Evolutionary conservation across 1,140 invertebrate genomes (phyloP).

Genomic region (Brachionus paranguensis): DNA sequence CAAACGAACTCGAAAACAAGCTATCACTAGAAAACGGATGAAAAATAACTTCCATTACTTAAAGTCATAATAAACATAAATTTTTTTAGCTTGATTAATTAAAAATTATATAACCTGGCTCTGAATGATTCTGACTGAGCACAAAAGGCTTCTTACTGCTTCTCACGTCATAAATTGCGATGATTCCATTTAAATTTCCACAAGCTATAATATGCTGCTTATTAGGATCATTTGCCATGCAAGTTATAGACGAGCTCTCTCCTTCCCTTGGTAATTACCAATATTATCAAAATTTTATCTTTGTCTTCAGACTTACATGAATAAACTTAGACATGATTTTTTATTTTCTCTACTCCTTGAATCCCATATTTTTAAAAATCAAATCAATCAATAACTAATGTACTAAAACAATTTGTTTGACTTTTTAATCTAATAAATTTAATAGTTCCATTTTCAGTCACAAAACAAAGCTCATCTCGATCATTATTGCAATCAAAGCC

Average conservation of each 20-base stretch:
- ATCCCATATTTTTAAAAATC: not conserved
- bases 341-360: conserved; percentile 5
- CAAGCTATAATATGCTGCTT: conserved; percentile 1
- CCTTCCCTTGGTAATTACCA: not conserved
- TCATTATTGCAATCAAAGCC: conserved; percentile 16
- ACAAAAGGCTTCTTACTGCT: not conserved
- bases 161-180: conserved; percentile 20
- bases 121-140: not conserved
- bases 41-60: not conserved
- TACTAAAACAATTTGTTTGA: not conserved
- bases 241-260: not conserved
- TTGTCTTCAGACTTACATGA: not conserved
- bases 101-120: not conserved
- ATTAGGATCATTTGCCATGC: conserved; percentile 14
- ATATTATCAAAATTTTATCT: not conserved
- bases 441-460: conserved; percentile 12
- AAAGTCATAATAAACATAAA: no score
- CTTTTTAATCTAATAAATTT: not conserved
- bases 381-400: not conserved
- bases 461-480: conserved; percentile 8
- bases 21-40: conserved; percentile 25
- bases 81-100: not conserved
- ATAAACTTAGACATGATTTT: not conserved
- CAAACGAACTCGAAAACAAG: not conserved
- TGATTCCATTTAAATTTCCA: conserved; percentile 16